Base-by-base conservation (phyloP, 2,113 vertebrate genomes). In the Pongo pygmaeus region DNA sequence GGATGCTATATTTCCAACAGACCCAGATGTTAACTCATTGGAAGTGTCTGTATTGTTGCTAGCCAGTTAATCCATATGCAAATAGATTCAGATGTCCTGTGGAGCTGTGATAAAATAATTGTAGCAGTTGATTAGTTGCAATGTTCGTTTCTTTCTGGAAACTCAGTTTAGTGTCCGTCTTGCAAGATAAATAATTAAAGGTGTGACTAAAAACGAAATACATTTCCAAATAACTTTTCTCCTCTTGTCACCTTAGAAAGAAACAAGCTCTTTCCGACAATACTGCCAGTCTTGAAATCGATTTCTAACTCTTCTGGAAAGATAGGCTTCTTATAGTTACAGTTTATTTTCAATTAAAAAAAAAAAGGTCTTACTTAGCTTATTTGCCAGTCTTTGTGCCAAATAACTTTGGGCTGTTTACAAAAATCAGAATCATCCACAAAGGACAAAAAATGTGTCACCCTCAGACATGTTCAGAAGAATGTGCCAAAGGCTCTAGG, bases 361-460 rank as follows among this genome's bases (percentile, higher is more conserved):
- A 61, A 64, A 64, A 64, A 32, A 13, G 27, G 11, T 64, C 61
- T 80, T 38, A 3, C 32, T 81, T 75, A 91, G 89, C 75, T 95
- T 91, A 57, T 92, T 93, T 84, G 80, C 69, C 90, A 92, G 18
- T 18, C 30, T 91, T 89, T 27, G 10, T 85, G 96, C 85, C 90
- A 97, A 84, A 81, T 92, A 90, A 94, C 79, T 93, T 17, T 27
- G 59, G 89, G 50, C 84, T 83, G 78, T 96, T 96, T 91, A 96
- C 77, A 88, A 74, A 97, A 97, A 78, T 91, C 72, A 84, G 4
- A 79, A 84, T 86, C 93, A 77, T 75, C 81, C 96, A 89, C 88
- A 94, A 96, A 97, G 94, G 84, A 97, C 84, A 97, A 96, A 64
- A 96, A 97, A 93, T 93, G 46, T 96, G 91, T 97, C 95, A 94